Conservation (phyloP, 2,888 invertebrate genomes). For the Eupsilia transversa region DNA sequence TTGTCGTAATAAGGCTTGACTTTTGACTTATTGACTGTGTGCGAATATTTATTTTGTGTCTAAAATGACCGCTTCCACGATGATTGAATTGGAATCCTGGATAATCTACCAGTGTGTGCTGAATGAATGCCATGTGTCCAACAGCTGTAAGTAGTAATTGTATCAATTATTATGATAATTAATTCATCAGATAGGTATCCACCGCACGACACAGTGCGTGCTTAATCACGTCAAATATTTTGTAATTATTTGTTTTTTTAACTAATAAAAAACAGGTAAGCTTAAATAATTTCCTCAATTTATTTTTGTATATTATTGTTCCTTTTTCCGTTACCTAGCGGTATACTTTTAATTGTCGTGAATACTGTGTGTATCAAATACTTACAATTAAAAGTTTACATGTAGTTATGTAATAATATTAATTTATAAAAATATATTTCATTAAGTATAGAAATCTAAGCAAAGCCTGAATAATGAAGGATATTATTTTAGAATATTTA, state of each 20-base stretch:
- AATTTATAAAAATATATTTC: not conserved
- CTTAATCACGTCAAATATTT: constrained; percentile 34
- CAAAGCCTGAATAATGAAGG: too few species aligned
- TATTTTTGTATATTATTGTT: constrained; percentile 9
- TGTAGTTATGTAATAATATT: too few species aligned
- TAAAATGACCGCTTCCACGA: constrained; percentile 90
- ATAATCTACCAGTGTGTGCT: constrained; percentile 93
- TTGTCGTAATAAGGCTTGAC: constrained; percentile 60
- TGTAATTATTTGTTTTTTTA: constrained; percentile 32
- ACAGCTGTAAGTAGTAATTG: constrained; percentile 90
- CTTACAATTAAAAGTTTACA: too few species aligned
- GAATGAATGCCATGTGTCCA: constrained; percentile 92
- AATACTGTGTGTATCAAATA: too few species aligned
- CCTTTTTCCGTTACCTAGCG: constrained; percentile 12
- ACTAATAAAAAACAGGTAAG: not conserved
- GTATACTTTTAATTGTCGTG: not conserved
- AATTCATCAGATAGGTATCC: constrained; percentile 34
- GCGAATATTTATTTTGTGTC: constrained; percentile 69
- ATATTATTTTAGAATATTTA: not conserved
- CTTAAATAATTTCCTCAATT: constrained; percentile 50
- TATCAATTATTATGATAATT: constrained; percentile 47
- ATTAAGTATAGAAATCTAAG: not conserved
- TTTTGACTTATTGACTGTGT: constrained; percentile 75
- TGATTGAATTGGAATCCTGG: constrained; percentile 93
- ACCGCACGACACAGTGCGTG: constrained; percentile 44